Conservation (phyloP, 2,888 invertebrate species). For the Catonia carolina region DNA sequence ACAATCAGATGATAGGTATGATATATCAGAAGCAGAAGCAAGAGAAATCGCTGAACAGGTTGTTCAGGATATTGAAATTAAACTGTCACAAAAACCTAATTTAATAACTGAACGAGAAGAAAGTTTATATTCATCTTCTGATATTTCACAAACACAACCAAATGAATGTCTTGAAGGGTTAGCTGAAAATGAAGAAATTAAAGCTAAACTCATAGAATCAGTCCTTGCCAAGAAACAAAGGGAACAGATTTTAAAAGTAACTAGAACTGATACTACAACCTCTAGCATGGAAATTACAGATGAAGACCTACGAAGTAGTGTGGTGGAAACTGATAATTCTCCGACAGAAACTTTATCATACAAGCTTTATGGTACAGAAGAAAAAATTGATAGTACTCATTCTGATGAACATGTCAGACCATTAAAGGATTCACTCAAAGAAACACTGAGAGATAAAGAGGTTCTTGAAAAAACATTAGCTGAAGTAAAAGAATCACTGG, state of each 20-base stretch:
- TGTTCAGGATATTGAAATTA: constrained; percentile 49
- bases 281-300: constrained; percentile 53
- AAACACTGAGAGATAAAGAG: constrained; percentile 30
- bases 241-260: constrained; percentile 42
- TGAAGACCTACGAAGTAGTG: constrained; percentile 65
- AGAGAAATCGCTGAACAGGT: constrained; percentile 47
- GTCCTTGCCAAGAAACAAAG: constrained; percentile 46
- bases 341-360: constrained; percentile 52
- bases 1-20: constrained; percentile 35
- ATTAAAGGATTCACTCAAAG: constrained; percentile 25
- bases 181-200: constrained; percentile 45
- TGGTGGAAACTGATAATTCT: constrained; percentile 58
- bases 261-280: constrained; percentile 46
- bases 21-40: constrained; percentile 46
- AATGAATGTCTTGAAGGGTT: constrained; percentile 44
- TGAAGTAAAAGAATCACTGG: constrained; percentile 63
- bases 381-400: constrained; percentile 27
- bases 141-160: constrained; percentile 40
- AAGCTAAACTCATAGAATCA: constrained; percentile 47
- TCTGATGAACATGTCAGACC: constrained; percentile 32
- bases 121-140: constrained; percentile 25
- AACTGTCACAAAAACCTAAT: constrained; percentile 44
- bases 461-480: constrained; percentile 62
- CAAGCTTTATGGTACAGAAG: constrained; percentile 24
- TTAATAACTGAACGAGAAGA: constrained; percentile 25